Evolutionary conservation across 2,888 invertebrate genomes (phyloP), one percentile per base, ranked within the genome.

Genomic region (Clivina fossor): DNA sequence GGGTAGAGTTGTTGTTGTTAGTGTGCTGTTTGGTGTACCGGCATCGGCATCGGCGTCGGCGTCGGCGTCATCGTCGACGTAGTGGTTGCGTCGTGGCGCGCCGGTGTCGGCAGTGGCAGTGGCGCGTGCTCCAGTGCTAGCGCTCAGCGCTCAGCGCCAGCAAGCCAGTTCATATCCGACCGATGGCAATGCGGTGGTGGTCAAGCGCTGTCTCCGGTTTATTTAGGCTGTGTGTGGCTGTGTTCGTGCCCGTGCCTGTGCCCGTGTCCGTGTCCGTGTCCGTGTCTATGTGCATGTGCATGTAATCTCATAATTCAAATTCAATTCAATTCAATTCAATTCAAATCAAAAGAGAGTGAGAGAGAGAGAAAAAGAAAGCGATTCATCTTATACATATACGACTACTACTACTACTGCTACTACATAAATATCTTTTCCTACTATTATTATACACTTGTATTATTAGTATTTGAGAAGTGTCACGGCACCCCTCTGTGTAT

Each of bases 211-310:
- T 55, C 55, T 55, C 40, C 47, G 46, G 55, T 30, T 47, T 47
- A 47, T 41, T 47, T 40, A 55, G 55, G 55, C 55, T 55, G 55
- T 55, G 55, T 47, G 55, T 55, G 55, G 47, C 55, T 55, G 55
- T 55, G 55, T 55, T 40, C 55, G 55, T 55, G 55, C 47, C 47
- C 47, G 47, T 55, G 55, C 40, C 40, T 47, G 40, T 47, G 47
- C 43, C 16, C 43, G n/a, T n/a, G n/a, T n/a, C n/a, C n/a, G 55
- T 55, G 55, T 38, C 55, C 47, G 55, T 55, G 55, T 55, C 47
- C 55, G 55, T 55, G 55, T 55, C 47, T 40, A 55, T 55, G 55
- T 47, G 47, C 55, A 47, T 47, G 47, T 28, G 28, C 43, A n/a
- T n/a, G n/a, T n/a, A n/a, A n/a, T n/a, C n/a, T n/a, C n/a, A n/a